Percentiles rank a stretch among this genome's conserved stretches.
phyloP scores from a whole-genome alignment of 1,140 invertebrate species.

The Chionoecetes opilio region DNA sequence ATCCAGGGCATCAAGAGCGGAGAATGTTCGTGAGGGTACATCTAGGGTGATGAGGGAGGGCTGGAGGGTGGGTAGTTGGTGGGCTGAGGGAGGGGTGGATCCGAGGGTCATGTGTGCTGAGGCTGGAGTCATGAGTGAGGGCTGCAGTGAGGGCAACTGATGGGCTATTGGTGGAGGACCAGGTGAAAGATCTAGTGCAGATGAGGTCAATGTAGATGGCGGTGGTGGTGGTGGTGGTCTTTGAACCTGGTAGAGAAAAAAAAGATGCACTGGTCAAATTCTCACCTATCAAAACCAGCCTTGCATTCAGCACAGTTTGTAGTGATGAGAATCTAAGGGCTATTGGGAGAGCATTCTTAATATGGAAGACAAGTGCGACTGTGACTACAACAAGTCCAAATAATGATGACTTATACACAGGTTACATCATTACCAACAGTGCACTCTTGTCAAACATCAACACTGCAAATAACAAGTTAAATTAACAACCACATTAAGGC shows the following conservation, averaged over 20 bases:
- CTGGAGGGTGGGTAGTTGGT: constrained; percentile 42
- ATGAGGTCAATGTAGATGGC: constrained; percentile 43
- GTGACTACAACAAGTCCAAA: too few species aligned
- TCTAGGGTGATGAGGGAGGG: constrained; percentile 55
- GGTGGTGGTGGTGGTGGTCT: constrained; percentile 28
- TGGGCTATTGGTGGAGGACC: constrained; percentile 39
- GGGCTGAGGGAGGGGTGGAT: constrained; percentile 51
- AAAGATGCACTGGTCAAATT: not conserved
- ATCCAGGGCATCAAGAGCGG: constrained; percentile 50
- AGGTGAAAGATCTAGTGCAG: constrained; percentile 70
- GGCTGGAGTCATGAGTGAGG: constrained; percentile 28
- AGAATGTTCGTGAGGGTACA: constrained; percentile 40
- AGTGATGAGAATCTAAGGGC: too few species aligned
- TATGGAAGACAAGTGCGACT: too few species aligned
- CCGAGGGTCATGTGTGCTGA: not conserved
- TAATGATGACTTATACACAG: too few species aligned
- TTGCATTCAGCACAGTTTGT: not conserved
- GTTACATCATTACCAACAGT: too few species aligned
- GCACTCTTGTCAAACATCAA: too few species aligned
- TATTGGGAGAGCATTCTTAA: too few species aligned
- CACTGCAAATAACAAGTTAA: too few species aligned
- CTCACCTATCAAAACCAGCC: not conserved
- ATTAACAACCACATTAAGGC: too few species aligned
- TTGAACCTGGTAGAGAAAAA: constrained; percentile 44
- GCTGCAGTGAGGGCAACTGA: constrained; percentile 35